phyloP scores from a whole-genome alignment of 2,113 vertebrate species.

The Centropristis striata region DNA sequence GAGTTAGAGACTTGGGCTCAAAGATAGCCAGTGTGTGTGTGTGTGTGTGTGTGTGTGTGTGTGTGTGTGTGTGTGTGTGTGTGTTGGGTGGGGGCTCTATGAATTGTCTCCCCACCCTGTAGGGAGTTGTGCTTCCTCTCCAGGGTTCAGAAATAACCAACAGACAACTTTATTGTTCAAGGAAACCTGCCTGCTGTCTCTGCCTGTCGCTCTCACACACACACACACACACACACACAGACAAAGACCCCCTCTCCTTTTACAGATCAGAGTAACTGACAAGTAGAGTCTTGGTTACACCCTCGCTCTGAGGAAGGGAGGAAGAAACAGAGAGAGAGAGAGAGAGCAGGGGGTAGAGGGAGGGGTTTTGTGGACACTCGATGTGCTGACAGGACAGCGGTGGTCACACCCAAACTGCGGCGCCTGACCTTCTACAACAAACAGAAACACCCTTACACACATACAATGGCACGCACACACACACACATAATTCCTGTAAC shows the following conservation, averaged over 20 bases:
- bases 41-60: conserved; percentile 13
- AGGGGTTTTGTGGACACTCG: conserved; percentile 75
- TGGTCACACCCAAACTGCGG: conserved; percentile 81
- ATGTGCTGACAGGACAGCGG: conserved; percentile 81
- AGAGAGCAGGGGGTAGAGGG: conserved; percentile 54
- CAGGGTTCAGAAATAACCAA: conserved; percentile 82
- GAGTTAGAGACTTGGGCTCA: conserved; percentile 21
- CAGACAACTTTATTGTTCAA: conserved; percentile 81
- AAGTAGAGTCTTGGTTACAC: conserved; percentile 79
- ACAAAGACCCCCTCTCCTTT: conserved; percentile 61
- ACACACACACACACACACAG: conserved; percentile 28
- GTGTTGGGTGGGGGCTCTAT: conserved; percentile 67
- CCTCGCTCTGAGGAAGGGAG: conserved; percentile 77
- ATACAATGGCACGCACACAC: background rate
- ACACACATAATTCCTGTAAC: conserved; percentile 38
- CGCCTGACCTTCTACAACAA: conserved; percentile 81
- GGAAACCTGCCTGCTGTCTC: conserved; percentile 68
- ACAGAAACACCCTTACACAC: conserved; percentile 69
- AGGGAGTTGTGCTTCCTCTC: conserved; percentile 82
- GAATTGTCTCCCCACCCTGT: conserved; percentile 77
- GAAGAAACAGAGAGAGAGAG: conserved; percentile 47
- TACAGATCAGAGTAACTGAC: conserved; percentile 80
- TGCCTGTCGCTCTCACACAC: conserved; percentile 24
- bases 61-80: conserved; percentile 21
- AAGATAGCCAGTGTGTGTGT: conserved; percentile 21